Evolutionary conservation across 2,797 vertebrate genomes (phyloP), one percentile per base, ranked within the genome.

Genomic region (Propithecus deckenii): DNA sequence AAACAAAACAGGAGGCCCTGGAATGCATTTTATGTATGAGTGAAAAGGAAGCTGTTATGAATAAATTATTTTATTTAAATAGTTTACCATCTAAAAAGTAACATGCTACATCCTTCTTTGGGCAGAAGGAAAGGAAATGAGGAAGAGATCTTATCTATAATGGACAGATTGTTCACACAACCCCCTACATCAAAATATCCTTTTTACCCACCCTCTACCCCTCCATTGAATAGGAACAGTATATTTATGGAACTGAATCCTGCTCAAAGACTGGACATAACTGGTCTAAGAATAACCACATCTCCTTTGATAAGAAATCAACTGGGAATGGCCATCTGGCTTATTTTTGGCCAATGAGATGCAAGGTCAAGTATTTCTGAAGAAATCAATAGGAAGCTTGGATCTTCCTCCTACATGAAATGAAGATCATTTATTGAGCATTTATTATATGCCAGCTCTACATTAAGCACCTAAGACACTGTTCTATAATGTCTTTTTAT

Each of bases 1-100:
- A 96, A 95, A 91, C n/a, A 94, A 91, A 95, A 83, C 43, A 92
- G 52, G 61, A 93, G 18, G 41, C 35, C 38, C 75, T 87, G 76
- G 59, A 91, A 96, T 67, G 23, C 22, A 94, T 87, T 97, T 94
- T 65, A 61, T 78, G 10, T 80, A 41, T 92, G 32, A 35, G 57
- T 90, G 76, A 85, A 94, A 87, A 85, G 65, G 43, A 96, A 96
- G 32, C 30, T 85, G 90, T 78, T 94, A 95, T 81, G 61, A 96
- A 92, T 94, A 92, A 87, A 86, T 55, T 96, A 89, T 55, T 92
- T 92, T 89, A 92, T 91, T 95, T 89, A 93, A 94, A 86, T 80
- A 86, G 86, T 90, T 94, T 95, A 93, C 35, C 59, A 92, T 55
- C 32, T 83, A 92, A 96, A 95, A 89, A 95, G 59, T 63, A 94